phyloP scores from a whole-genome alignment of 2,797 vertebrate genomes.

The Jordanella pulchra region DNA sequence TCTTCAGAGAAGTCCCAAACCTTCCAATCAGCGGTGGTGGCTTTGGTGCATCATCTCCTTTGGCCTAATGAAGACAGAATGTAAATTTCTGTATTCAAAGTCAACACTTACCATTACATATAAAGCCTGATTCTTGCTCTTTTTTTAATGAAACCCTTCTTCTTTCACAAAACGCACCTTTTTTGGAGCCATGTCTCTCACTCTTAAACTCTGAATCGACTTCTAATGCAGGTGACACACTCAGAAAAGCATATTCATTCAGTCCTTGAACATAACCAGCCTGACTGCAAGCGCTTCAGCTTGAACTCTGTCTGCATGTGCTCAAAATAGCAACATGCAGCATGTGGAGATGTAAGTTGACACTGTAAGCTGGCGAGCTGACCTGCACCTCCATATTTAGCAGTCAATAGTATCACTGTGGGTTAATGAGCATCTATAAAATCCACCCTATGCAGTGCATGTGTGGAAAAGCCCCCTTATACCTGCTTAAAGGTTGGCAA shows the following conservation, averaged over 20 bases:
- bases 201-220: constrained; percentile 20
- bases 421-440: constrained; percentile 46
- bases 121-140: constrained; percentile 40
- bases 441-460: constrained; percentile 23
- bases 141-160: constrained; percentile 18
- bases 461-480: constrained; percentile 26
- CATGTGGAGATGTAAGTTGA: constrained; percentile 71
- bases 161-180: constrained; percentile 61
- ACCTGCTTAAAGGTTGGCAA: constrained; percentile 33
- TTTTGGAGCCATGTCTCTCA: constrained; percentile 73
- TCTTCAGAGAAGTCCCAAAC: constrained; percentile 95
- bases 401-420: constrained; percentile 49
- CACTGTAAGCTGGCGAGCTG: constrained; percentile 59
- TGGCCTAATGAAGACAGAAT: constrained; percentile 72
- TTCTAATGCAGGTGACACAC: constrained; percentile 42
- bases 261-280: constrained; percentile 52
- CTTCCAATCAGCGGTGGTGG: constrained; percentile 92
- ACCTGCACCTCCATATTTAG: constrained; percentile 67
- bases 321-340: constrained; percentile 69
- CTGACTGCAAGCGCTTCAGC: constrained; percentile 44
- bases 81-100: constrained; percentile 52
- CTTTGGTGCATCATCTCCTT: constrained; percentile 85
- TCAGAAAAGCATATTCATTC: constrained; percentile 47
- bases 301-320: constrained; percentile 27
- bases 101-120: constrained; percentile 50